These are phyloP conservation scores for Salvelinus alpinus DNA, from an alignment of 2,113 vertebrate genomes.

Conservation along the genomic window DNA sequence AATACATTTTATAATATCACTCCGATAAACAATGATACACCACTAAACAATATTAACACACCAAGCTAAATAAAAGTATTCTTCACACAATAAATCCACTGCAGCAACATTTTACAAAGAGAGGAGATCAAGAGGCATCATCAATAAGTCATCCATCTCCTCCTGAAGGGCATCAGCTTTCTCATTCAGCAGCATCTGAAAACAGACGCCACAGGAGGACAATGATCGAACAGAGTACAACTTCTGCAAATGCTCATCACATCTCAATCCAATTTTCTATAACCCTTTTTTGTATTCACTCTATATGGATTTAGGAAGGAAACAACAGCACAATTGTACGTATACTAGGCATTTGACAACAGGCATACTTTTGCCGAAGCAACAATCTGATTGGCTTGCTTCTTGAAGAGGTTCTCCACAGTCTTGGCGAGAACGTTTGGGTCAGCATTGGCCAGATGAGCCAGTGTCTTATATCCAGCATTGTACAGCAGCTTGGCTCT, in stretches of 20 bases:
- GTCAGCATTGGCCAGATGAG: conserved; percentile 86
- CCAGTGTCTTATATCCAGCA: conserved; percentile 85
- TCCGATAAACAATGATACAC: neutral
- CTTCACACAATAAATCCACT: conserved; percentile 13
- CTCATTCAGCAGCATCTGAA: conserved; percentile 92
- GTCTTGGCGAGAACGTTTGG: conserved; percentile 74
- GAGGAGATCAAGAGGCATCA: conserved; percentile 78
- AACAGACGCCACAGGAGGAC: conserved; percentile 33
- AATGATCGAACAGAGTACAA: neutral
- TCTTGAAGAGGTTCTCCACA: conserved; percentile 81
- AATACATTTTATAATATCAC: neutral
- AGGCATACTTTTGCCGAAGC: conserved; percentile 87
- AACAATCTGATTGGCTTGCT: conserved; percentile 86
- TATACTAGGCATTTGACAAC: neutral
- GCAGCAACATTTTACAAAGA: conserved; percentile 1
- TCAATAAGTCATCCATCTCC: conserved; percentile 87
- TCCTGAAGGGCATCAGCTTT: conserved; percentile 92
- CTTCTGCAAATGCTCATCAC: no score
- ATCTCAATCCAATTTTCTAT: no score
- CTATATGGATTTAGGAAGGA: no score
- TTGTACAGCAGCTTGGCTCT: conserved; percentile 89
- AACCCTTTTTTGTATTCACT: no score
- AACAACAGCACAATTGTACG: neutral
- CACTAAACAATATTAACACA: neutral
- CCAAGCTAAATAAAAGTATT: conserved; percentile 9